Conservation (phyloP, 2,888 invertebrate species). For the Leptinotarsa rubiginosa region DNA sequence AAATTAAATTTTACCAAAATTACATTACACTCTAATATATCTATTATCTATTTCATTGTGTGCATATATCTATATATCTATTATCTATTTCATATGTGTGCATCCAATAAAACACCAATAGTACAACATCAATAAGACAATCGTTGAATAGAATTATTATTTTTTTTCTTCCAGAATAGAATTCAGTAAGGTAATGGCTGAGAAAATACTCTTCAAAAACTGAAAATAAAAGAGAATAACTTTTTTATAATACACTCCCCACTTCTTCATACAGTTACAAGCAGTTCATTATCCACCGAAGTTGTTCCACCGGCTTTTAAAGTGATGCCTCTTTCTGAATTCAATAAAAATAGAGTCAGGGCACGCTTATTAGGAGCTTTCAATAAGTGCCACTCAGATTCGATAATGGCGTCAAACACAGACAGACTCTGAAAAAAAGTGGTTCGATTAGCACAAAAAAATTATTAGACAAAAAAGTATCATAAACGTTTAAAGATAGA, state of each 20-base stretch:
- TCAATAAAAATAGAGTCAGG: conserved; percentile 41
- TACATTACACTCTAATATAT: too few relatives aligned
- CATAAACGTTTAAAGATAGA: neutral
- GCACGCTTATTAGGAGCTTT: conserved; percentile 41
- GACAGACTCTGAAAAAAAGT: conserved; percentile 41
- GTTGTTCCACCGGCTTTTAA: conserved; percentile 45
- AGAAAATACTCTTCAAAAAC: neutral
- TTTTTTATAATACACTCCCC: neutral
- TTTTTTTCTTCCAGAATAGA: conserved; percentile 8
- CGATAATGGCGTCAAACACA: conserved; percentile 38
- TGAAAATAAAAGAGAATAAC: neutral
- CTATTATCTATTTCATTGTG: too few relatives aligned
- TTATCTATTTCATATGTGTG: neutral
- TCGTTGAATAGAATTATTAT: neutral
- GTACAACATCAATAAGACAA: too few relatives aligned
- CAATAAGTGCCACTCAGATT: conserved; percentile 47
- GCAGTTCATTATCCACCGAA: conserved; percentile 42
- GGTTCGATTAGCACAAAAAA: too few relatives aligned
- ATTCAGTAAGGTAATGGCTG: conserved; percentile 13
- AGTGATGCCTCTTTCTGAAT: conserved; percentile 37
- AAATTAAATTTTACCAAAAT: too few relatives aligned
- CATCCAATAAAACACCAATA: neutral
- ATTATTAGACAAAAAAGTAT: neutral
- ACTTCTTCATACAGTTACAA: conserved; percentile 36
- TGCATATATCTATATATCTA: too few relatives aligned